Conservation (phyloP, 2,888 invertebrate genomes). For the Resseliella maxima region DNA sequence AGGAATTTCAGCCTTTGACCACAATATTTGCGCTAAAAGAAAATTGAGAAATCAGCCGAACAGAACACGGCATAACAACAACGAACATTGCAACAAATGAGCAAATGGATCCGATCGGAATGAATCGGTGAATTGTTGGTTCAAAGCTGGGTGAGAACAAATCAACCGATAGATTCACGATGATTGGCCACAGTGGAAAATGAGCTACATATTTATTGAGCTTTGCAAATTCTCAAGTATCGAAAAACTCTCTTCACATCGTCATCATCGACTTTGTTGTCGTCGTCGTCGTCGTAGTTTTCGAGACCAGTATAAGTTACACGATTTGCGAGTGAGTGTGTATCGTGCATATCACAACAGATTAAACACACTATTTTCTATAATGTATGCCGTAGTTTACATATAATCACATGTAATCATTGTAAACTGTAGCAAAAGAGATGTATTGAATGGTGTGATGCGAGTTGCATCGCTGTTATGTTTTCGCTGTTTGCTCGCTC, state of each 20-base stretch:
- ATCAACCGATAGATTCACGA: conserved; percentile 39
- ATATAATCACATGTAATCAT: conserved; percentile 53
- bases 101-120: not conserved
- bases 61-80: not conserved
- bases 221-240: not conserved
- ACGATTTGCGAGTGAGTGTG: no score
- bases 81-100: not conserved
- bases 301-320: conserved; percentile 26
- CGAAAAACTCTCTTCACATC: no score
- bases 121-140: not conserved
- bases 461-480: not conserved
- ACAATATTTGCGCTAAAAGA: conserved; percentile 12
- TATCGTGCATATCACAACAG: conserved; percentile 53
- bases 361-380: conserved; percentile 48
- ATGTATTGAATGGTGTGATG: not conserved
- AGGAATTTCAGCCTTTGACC: conserved; percentile 51
- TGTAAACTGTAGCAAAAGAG: conserved; percentile 30
- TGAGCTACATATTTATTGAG: conserved; percentile 42
- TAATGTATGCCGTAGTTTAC: conserved; percentile 37
- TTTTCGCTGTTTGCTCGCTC: not conserved
- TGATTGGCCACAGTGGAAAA: conserved; percentile 51
- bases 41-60: conserved; percentile 41
- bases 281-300: no score
- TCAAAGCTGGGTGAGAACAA: conserved; percentile 47
- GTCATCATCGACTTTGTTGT: no score